Conservation (phyloP, 2,888 invertebrate species). For the Bruchidius siliquastri region DNA sequence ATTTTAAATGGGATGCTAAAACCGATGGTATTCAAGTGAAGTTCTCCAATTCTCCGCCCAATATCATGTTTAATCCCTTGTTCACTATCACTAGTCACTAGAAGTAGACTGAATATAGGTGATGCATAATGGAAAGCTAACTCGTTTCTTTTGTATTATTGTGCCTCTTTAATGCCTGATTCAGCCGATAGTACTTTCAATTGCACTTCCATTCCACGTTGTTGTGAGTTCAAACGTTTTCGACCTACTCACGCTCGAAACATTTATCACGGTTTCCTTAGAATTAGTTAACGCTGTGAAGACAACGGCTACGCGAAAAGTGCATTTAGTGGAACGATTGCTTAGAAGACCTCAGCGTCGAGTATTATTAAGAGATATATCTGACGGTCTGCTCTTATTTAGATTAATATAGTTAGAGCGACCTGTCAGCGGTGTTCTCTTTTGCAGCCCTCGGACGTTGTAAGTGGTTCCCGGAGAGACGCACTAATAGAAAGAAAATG, state of each 20-base stretch:
- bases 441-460: neutral
- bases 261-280: constrained; percentile 28
- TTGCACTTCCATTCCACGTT: neutral
- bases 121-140: no score
- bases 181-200: neutral
- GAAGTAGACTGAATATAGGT: no score
- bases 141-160: no score
- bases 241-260: neutral
- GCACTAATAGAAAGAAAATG: neutral
- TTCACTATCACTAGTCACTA: no score
- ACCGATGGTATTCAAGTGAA: no score
- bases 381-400: constrained; percentile 10
- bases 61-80: no score
- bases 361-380: constrained; percentile 16
- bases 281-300: constrained; percentile 23
- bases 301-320: constrained; percentile 19
- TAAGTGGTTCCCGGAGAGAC: neutral
- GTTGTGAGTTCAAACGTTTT: neutral
- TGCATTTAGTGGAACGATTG: constrained; percentile 23
- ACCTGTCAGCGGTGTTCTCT: neutral
- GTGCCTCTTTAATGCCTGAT: no score
- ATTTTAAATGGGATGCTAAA: no score
- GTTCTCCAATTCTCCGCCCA: no score
- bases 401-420: constrained; percentile 12
- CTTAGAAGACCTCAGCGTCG: constrained; percentile 14